These are phyloP conservation scores for Zosterops pallidus DNA, from an alignment of 2,113 vertebrate genomes.

Conservation along the genomic window DNA sequence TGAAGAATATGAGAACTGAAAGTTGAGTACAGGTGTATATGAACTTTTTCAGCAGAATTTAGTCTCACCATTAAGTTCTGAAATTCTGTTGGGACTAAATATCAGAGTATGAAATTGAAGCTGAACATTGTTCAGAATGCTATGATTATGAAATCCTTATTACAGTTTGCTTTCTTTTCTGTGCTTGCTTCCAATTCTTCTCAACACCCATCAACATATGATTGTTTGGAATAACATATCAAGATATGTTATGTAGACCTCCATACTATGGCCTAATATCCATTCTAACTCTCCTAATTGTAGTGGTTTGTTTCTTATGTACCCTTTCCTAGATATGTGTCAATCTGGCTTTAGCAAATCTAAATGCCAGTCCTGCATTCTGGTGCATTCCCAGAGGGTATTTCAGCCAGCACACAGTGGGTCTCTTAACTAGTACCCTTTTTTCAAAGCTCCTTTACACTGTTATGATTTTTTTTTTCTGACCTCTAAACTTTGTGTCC, in stretches of 20 bases:
- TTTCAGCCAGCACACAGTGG: neutral
- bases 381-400: neutral
- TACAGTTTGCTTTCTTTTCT: neutral
- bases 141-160: neutral
- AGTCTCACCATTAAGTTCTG: neutral
- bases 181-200: neutral
- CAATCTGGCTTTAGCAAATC: neutral
- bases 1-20: neutral
- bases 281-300: neutral
- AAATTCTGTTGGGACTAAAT: neutral
- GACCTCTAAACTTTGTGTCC: neutral
- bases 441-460: neutral
- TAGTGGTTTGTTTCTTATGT: neutral
- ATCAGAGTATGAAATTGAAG: neutral
- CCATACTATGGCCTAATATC: neutral
- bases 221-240: neutral
- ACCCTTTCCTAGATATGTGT: accelerated
- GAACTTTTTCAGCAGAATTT: neutral
- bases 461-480: neutral
- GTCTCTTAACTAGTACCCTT: neutral
- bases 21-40: neutral
- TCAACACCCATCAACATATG: neutral
- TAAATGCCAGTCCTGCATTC: neutral
- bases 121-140: neutral
- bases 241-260: neutral